Conservation (phyloP, 2,888 invertebrate species). For the Salpingus planirostris region DNA sequence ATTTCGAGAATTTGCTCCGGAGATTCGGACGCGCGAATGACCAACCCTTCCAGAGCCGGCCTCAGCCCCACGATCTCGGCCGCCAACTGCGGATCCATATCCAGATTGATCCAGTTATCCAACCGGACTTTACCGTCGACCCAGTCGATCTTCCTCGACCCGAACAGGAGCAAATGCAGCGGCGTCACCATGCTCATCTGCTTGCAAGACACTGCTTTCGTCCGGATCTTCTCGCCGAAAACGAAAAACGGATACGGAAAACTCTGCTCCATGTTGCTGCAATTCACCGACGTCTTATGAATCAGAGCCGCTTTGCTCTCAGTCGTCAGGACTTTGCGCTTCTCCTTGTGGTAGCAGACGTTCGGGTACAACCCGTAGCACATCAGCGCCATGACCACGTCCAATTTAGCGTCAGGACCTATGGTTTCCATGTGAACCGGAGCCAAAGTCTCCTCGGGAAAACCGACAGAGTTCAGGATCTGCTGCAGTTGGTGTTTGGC, state of each 20-base stretch:
- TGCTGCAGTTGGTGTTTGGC: conserved; percentile 64
- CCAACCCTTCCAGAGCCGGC: conserved; percentile 79
- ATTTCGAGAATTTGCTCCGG: conserved; percentile 69
- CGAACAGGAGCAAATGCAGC: conserved; percentile 85
- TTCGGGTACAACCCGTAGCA: conserved; percentile 94
- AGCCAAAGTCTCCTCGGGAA: conserved; percentile 79
- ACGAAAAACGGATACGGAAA: conserved; percentile 95
- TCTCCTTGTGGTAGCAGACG: conserved; percentile 91
- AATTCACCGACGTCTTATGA: conserved; percentile 95
- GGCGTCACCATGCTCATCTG: conserved; percentile 92
- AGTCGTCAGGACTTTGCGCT: conserved; percentile 88
- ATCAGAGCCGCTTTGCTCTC: conserved; percentile 92
- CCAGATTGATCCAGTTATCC: conserved; percentile 91
- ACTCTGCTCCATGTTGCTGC: conserved; percentile 68
- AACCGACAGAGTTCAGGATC: conserved; percentile 63
- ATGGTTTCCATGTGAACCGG: conserved; percentile 67
- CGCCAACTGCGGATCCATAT: conserved; percentile 71
- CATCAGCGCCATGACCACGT: conserved; percentile 75
- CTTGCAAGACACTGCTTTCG: conserved; percentile 91
- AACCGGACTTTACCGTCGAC: conserved; percentile 67
- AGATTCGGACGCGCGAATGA: conserved; percentile 68
- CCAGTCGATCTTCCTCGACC: conserved; percentile 78
- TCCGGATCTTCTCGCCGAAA: conserved; percentile 96
- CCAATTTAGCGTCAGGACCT: conserved; percentile 69
- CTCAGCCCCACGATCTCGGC: conserved; percentile 77